phyloP scores from a whole-genome alignment of 2,888 invertebrate species.

The Clitarchus hookeri region DNA sequence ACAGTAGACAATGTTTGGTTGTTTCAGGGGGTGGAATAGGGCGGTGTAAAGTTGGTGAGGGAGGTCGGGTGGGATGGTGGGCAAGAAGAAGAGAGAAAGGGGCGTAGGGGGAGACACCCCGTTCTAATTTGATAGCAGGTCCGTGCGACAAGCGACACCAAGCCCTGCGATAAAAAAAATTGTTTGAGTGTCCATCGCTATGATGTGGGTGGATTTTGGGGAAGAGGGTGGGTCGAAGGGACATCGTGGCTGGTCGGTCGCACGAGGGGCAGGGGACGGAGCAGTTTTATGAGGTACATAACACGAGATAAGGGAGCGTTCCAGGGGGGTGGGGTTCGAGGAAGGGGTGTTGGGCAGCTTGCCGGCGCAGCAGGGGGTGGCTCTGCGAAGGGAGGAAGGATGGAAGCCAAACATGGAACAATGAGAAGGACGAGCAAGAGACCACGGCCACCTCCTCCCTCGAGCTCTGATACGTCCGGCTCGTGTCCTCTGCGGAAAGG shows the following conservation, averaged over 20 bases:
- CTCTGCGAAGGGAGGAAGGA: background rate
- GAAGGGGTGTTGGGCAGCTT: background rate
- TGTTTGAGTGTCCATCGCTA: background rate
- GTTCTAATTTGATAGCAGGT: background rate
- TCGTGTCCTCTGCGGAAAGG: background rate
- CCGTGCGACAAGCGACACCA: constrained; percentile 10
- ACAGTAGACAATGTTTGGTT: background rate
- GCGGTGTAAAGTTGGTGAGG: no score
- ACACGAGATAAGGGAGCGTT: constrained; percentile 1
- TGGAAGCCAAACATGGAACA: background rate
- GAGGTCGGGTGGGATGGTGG: background rate
- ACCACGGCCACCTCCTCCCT: background rate
- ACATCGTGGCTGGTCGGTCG: background rate
- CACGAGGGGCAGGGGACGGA: background rate
- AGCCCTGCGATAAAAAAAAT: background rate
- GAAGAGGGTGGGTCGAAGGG: background rate
- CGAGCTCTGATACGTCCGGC: background rate
- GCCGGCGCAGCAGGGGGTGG: background rate
- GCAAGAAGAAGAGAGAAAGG: background rate
- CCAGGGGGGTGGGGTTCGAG: background rate
- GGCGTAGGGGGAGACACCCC: background rate
- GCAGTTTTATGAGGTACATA: constrained; percentile 14
- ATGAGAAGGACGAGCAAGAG: background rate
- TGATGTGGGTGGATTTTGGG: background rate
- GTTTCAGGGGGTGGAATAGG: background rate